Evolutionary conservation across 2,888 invertebrate genomes (phyloP).

Genomic region (Volucella zonaria): DNA sequence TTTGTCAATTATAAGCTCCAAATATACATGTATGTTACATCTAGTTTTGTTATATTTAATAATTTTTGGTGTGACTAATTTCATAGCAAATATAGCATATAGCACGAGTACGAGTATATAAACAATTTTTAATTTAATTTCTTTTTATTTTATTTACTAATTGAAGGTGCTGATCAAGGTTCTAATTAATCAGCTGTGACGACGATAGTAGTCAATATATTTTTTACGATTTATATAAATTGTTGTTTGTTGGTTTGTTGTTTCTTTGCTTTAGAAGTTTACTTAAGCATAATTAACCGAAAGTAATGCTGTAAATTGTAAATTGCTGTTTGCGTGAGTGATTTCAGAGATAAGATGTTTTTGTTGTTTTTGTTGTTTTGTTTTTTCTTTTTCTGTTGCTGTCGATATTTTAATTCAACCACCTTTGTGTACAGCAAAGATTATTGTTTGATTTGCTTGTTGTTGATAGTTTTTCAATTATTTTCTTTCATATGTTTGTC

Average conservation of each 20-base stretch:
- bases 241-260: not conserved
- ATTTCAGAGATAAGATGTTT: slow-evolving; percentile 55
- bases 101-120: slow-evolving; percentile 70
- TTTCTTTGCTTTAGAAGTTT: slow-evolving; percentile 16
- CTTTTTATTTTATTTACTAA: slow-evolving; percentile 22
- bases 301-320: slow-evolving; percentile 32
- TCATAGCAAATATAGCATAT: slow-evolving; percentile 64
- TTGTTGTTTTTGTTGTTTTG: not conserved
- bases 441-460: slow-evolving; percentile 16
- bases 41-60: slow-evolving; percentile 43
- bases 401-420: slow-evolving; percentile 34
- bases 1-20: slow-evolving; percentile 48
- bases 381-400: not conserved
- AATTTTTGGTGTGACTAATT: slow-evolving; percentile 62
- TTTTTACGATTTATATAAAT: slow-evolving; percentile 9
- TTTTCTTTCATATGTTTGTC: slow-evolving; percentile 36
- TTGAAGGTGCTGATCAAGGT: slow-evolving; percentile 44
- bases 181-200: slow-evolving; percentile 45
- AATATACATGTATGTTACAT: slow-evolving; percentile 62
- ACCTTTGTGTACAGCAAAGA: slow-evolving; percentile 45
- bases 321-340: slow-evolving; percentile 53
- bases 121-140: slow-evolving; percentile 52
- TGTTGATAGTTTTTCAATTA: not conserved
- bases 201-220: slow-evolving; percentile 25
- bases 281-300: slow-evolving; percentile 48